Conservation (phyloP, 2,888 invertebrate species). For the Ashinkailepas kermadecensis region DNA sequence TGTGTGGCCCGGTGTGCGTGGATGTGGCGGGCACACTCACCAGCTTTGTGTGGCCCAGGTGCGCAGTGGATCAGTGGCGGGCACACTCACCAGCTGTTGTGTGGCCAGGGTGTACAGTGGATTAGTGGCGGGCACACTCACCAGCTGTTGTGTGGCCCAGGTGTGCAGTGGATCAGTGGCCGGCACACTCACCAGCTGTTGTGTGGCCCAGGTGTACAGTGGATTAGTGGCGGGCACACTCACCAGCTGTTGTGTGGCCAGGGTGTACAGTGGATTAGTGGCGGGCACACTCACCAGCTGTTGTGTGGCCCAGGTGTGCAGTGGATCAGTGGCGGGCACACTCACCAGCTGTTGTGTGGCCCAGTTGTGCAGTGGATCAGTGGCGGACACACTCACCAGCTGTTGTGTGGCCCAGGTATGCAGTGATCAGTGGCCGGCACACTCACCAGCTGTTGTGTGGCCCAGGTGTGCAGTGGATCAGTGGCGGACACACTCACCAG, state of each 20-base stretch:
- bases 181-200: slow-evolving; percentile 48
- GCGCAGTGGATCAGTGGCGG: slow-evolving; percentile 41
- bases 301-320: no score
- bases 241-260: slow-evolving; percentile 54
- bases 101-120: slow-evolving; percentile 58
- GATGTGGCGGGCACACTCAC: slow-evolving; percentile 33
- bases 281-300: no score
- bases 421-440: no score
- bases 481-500: slow-evolving; percentile 43
- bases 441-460: slow-evolving; percentile 53
- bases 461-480: slow-evolving; percentile 54
- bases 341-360: no score
- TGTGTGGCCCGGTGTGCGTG: slow-evolving; percentile 56
- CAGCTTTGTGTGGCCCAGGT: slow-evolving; percentile 54
- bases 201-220: slow-evolving; percentile 54
- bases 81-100: slow-evolving; percentile 49
- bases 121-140: slow-evolving; percentile 44
- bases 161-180: slow-evolving; percentile 45
- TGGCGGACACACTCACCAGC: no score
- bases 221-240: slow-evolving; percentile 37
- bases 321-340: no score
- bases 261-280: no score
- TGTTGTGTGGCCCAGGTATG: no score
- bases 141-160: slow-evolving; percentile 56
- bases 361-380: no score